phyloP scores from a whole-genome alignment of 2,888 invertebrate genomes.

The Chrysomela aeneicollis region DNA sequence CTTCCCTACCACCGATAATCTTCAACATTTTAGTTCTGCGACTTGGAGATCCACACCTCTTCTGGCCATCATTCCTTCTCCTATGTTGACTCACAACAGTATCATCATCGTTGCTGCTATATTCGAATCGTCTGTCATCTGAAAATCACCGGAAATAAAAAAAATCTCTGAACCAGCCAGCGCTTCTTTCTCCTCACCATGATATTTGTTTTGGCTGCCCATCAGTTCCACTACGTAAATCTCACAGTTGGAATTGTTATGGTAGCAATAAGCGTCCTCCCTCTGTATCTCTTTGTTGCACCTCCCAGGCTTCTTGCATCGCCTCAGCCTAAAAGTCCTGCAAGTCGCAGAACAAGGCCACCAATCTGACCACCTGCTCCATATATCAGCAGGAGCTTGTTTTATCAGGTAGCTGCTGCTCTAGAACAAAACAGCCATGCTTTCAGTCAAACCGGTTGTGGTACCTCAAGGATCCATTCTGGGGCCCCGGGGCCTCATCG shows the following conservation, averaged over 20 bases:
- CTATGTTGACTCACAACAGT: constrained; percentile 35
- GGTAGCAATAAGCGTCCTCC: constrained; percentile 87
- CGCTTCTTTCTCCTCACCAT: constrained; percentile 22
- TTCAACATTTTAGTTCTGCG: constrained; percentile 67
- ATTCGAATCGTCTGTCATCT: constrained; percentile 42
- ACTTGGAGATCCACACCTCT: constrained; percentile 52
- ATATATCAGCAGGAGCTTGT: constrained; percentile 63
- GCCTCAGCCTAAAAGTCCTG: constrained; percentile 79
- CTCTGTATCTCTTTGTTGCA: constrained; percentile 81
- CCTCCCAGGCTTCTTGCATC: constrained; percentile 75
- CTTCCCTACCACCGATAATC: constrained; percentile 87
- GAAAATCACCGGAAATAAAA: constrained; percentile 7
- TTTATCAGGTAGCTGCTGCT: constrained; percentile 52
- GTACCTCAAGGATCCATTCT: constrained; percentile 2
- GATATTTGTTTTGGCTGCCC: constrained; percentile 46
- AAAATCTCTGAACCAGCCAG: background rate
- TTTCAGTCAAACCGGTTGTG: constrained; percentile 4
- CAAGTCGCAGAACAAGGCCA: constrained; percentile 81
- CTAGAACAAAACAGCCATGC: constrained; percentile 48
- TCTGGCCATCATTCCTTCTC: constrained; percentile 32
- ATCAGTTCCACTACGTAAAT: constrained; percentile 66
- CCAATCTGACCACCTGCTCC: constrained; percentile 76
- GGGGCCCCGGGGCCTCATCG: background rate
- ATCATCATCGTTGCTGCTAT: constrained; percentile 40
- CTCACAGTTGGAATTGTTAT: constrained; percentile 83